Evolutionary conservation across 2,113 vertebrate species (phyloP).

Genomic region (Cromileptes altivelis): DNA sequence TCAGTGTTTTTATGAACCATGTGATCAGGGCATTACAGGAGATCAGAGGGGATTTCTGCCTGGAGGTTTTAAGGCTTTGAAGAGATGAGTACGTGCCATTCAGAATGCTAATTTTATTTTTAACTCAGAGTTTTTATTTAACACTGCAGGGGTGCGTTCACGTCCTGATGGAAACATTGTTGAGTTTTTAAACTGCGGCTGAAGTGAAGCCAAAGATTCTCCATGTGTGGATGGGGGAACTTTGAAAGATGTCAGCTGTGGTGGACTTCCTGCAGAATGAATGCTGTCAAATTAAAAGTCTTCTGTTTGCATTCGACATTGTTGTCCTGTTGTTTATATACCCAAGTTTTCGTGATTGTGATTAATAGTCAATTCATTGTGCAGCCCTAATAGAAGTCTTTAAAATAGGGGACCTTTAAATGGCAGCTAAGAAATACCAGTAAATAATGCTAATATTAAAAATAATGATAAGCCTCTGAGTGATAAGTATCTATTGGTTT

Average conservation of each 20-base stretch:
- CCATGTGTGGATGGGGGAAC: not conserved
- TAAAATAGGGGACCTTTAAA: too few species aligned
- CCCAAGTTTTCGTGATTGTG: not conserved
- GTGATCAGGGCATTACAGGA: not conserved
- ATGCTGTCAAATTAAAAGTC: conserved; percentile 51
- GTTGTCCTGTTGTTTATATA: not conserved
- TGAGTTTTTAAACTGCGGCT: conserved; percentile 18
- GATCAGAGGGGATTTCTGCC: not conserved
- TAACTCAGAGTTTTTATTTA: not conserved
- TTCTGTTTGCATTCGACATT: not conserved
- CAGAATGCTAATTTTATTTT: not conserved
- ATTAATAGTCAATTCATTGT: too few species aligned
- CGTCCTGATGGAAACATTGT: not conserved
- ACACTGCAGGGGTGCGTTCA: not conserved
- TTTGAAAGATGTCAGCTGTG: conserved; percentile 11
- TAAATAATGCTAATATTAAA: too few species aligned
- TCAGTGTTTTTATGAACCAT: not conserved
- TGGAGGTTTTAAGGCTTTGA: not conserved
- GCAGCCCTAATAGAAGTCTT: too few species aligned
- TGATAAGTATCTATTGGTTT: too few species aligned
- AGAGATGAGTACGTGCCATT: conserved; percentile 26
- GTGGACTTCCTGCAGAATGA: conserved; percentile 24
- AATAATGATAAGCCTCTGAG: too few species aligned
- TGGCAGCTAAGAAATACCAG: too few species aligned
- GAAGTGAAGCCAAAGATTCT: conserved; percentile 53